These are phyloP conservation scores for Sisor rabdophorus DNA, from an alignment of 2,113 vertebrate species.

Conservation along the genomic window DNA sequence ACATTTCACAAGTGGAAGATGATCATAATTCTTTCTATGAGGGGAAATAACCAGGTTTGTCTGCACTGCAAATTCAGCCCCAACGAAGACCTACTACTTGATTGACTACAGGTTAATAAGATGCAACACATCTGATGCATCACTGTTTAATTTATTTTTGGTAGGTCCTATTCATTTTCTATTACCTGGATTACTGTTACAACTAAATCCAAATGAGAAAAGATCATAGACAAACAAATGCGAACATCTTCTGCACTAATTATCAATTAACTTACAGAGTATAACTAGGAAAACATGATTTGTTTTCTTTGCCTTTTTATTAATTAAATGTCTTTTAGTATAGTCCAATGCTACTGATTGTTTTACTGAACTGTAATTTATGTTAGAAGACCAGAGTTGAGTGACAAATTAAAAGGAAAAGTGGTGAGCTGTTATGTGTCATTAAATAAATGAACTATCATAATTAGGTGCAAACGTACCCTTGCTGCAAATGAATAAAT, in stretches of 20 bases:
- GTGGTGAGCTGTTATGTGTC: neutral
- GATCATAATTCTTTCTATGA: slow-evolving; percentile 34
- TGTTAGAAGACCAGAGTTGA: neutral
- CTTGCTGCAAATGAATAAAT: neutral
- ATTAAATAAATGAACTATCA: neutral
- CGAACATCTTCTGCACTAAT: neutral
- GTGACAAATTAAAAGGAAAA: neutral
- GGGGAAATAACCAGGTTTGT: slow-evolving; percentile 18
- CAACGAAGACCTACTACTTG: neutral
- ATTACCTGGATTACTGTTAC: neutral
- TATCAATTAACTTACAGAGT: neutral
- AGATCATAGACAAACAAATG: neutral
- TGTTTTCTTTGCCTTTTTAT: neutral
- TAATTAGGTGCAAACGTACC: neutral
- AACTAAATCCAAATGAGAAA: neutral
- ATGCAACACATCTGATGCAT: neutral
- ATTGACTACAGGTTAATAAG: neutral
- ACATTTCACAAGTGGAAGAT: slow-evolving; percentile 44
- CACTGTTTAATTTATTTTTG: neutral
- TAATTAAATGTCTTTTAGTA: neutral
- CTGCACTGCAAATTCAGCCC: neutral
- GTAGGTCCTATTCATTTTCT: slow-evolving; percentile 2
- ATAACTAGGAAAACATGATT: neutral
- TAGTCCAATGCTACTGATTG: neutral
- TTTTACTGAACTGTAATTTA: neutral